Conservation (phyloP, 2,113 vertebrate species). For the Puffinus mauretanicus region DNA sequence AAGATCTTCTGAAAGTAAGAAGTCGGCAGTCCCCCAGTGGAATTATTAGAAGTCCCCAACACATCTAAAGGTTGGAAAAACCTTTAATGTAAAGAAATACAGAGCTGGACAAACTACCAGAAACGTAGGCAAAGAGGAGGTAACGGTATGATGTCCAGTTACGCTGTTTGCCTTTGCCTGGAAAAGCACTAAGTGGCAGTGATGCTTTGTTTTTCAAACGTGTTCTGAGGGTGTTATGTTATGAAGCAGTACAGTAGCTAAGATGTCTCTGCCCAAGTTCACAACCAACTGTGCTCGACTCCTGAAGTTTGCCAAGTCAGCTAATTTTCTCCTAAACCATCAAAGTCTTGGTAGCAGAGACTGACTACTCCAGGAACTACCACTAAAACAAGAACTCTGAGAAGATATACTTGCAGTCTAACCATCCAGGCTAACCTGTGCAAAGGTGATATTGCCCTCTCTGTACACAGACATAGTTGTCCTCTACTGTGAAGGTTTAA, state of each 20-base stretch:
- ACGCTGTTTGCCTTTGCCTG: not conserved
- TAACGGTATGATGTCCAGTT: not conserved
- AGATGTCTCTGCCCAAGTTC: not conserved
- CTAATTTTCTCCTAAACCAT: not conserved
- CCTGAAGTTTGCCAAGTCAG: not conserved
- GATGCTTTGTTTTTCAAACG: not conserved
- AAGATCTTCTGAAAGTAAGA: not conserved
- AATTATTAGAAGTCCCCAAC: not conserved
- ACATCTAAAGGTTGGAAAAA: not conserved
- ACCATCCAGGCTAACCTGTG: not conserved
- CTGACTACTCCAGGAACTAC: not conserved
- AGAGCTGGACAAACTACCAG: not conserved
- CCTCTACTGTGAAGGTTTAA: not conserved
- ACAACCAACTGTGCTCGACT: not conserved
- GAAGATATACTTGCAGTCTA: not conserved
- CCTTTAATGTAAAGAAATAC: not conserved
- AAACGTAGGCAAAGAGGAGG: not conserved
- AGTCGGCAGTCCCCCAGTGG: not conserved
- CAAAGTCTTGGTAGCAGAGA: not conserved
- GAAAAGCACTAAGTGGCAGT: not conserved
- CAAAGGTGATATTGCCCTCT: not conserved
- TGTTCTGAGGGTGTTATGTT: not conserved
- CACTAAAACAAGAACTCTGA: not conserved
- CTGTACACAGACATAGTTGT: not conserved
- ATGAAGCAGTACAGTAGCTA: not conserved